Conservation (phyloP, 2,888 invertebrate genomes). For the Resseliella maxima region DNA sequence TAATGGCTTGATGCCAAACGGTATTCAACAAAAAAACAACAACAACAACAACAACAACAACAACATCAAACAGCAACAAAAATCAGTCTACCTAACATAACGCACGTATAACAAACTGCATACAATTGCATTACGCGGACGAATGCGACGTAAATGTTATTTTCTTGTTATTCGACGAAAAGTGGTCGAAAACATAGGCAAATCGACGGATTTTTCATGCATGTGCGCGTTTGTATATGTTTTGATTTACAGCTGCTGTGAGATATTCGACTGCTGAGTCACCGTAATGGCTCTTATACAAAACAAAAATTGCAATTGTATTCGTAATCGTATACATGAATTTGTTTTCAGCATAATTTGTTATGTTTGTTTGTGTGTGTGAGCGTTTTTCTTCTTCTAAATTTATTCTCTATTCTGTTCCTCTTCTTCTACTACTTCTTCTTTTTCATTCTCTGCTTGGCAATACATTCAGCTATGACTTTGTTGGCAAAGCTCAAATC, state of each 20-base stretch:
- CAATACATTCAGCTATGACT: background rate
- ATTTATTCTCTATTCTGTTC: background rate
- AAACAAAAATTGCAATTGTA: constrained; percentile 13
- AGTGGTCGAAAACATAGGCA: constrained; percentile 30
- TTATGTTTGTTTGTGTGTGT: background rate
- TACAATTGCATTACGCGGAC: background rate
- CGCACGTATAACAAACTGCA: constrained; percentile 21
- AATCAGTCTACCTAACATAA: background rate
- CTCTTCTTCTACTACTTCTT: background rate
- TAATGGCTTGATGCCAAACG: constrained; percentile 15
- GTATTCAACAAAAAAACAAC: no score
- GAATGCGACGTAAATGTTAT: constrained; percentile 14
- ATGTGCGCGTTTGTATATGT: background rate
- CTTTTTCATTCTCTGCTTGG: background rate
- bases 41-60: no score
- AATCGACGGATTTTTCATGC: no score
- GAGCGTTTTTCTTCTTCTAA: background rate
- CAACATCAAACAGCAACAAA: no score
- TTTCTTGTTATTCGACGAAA: constrained; percentile 24
- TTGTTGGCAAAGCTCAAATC: background rate
- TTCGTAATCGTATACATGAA: constrained; percentile 23
- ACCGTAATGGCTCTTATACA: constrained; percentile 13
- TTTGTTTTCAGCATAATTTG: constrained; percentile 49
- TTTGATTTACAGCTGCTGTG: constrained; percentile 17
- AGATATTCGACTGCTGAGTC: constrained; percentile 36